A percentile compares a stretch with the other conserved stretches of the same genome.
phyloP scores from a whole-genome alignment of 37 sponge, comb jelly and placozoan genomes.

The Geodia barretti region DNA sequence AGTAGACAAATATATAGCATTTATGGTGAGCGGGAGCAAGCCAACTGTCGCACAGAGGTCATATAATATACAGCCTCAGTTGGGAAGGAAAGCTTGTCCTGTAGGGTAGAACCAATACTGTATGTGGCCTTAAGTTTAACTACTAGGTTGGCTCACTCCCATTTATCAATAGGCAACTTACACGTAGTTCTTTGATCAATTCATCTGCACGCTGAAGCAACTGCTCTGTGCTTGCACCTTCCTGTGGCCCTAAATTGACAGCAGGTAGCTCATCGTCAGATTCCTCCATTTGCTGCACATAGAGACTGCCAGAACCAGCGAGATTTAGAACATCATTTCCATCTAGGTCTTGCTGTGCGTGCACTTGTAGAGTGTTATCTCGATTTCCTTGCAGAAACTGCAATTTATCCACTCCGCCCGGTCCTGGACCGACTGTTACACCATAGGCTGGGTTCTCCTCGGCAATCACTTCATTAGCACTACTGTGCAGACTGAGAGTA shows the following conservation, averaged over 20 bases:
- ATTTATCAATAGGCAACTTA: background rate
- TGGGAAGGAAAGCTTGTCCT: no score
- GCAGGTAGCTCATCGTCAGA: background rate
- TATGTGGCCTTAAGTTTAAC: no score
- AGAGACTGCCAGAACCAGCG: background rate
- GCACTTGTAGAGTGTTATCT: background rate
- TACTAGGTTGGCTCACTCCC: no score
- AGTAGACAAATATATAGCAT: no score
- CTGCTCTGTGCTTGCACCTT: background rate
- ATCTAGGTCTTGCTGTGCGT: background rate
- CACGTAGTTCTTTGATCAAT: background rate
- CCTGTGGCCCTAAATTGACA: background rate
- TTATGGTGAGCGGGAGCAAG: no score
- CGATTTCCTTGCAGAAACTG: background rate
- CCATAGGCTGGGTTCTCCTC: no score
- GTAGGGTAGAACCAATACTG: no score
- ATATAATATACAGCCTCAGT: no score
- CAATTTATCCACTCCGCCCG: background rate
- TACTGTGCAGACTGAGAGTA: no score
- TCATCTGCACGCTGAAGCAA: background rate
- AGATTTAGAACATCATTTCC: background rate
- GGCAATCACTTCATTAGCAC: no score
- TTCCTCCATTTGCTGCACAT: background rate
- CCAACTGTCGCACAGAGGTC: no score
- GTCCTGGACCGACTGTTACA: no score